Evolutionary conservation across 1,140 invertebrate species (phyloP).

Genomic region (Drosophila melanogaster): Release_6_plus_ISO1_MT NT_037436.4:9102501-9103000

Average conservation of each 20-base stretch:
- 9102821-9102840: constrained; percentile 10
- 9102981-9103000: constrained; percentile 24
- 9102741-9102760: constrained; percentile 9
- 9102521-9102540: not conserved
- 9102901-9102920: not conserved
- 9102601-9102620: not conserved
- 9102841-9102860: constrained; percentile 19
- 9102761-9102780: constrained; percentile 20
- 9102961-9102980: constrained; percentile 11
- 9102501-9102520: not conserved
- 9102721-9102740: constrained; percentile 16
- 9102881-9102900: not conserved
- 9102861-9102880: not conserved
- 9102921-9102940: not conserved
- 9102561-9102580: not conserved
- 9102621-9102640: not conserved
- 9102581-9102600: not conserved
- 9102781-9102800: constrained; percentile 27
- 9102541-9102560: not conserved
- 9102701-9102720: constrained; percentile 31
- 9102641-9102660: not conserved
- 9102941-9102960: constrained; percentile 10
- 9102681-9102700: constrained; percentile 17
- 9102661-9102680: not conserved
- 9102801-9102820: constrained; percentile 40